Percentiles rank a stretch among this genome's conserved stretches.
Evolutionary conservation across 53 echinoderm and acorn worm species (phyloP).

Genomic region (Paelopatides confundens): DNA sequence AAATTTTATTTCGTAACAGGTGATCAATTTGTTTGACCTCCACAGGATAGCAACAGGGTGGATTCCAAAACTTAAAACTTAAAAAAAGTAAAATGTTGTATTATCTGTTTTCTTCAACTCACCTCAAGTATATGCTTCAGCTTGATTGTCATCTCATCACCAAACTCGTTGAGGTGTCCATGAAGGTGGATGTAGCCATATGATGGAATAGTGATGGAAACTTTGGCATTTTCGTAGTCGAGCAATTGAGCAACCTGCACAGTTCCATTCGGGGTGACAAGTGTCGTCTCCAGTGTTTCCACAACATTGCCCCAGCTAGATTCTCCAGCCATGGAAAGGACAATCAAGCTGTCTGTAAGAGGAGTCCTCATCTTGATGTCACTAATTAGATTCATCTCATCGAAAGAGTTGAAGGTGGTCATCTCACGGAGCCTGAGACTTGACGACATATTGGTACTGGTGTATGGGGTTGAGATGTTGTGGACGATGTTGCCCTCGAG

Average conservation of each 20-base stretch:
- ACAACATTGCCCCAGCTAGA: constrained; percentile 29
- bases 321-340: neutral
- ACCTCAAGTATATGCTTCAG: constrained; percentile 65
- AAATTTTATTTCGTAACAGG: no score
- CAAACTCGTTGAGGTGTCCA: constrained; percentile 65
- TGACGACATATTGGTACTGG: neutral
- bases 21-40: no score
- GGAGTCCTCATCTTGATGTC: constrained; percentile 71
- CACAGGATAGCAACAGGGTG: no score
- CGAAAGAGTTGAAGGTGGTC: constrained; percentile 35
- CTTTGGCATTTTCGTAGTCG: constrained; percentile 58
- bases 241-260: constrained; percentile 46
- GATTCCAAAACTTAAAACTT: no score
- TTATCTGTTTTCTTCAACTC: neutral
- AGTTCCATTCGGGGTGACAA: constrained; percentile 50
- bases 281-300: constrained; percentile 40
- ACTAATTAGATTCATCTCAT: constrained; percentile 43
- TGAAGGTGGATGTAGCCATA: constrained; percentile 53
- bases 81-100: no score
- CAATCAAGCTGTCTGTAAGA: constrained; percentile 38
- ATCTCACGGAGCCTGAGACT: constrained; percentile 36
- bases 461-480: constrained; percentile 44
- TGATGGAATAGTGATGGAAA: constrained; percentile 57
- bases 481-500: constrained; percentile 41
- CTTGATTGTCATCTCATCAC: constrained; percentile 57